A percentile compares a stretch with the other conserved stretches of the same genome.
phyloP scores from a whole-genome alignment of 1,140 invertebrate species.

The Episyrphus balteatus region DNA sequence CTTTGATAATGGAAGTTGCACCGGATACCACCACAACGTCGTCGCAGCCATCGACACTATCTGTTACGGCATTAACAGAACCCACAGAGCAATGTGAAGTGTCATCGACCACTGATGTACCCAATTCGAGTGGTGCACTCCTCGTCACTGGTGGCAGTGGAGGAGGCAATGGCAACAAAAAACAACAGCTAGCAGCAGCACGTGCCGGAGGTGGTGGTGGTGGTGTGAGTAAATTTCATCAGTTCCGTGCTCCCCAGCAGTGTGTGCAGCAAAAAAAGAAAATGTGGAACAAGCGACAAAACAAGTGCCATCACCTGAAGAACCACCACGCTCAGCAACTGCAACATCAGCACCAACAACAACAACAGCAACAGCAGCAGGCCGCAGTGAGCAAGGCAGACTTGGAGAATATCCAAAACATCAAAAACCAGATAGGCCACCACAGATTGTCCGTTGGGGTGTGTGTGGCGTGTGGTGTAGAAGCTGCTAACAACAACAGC shows the following conservation, averaged over 20 bases:
- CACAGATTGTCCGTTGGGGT: not conserved
- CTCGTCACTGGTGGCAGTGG: no score
- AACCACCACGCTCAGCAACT: slow-evolving; percentile 3
- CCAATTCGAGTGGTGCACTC: no score
- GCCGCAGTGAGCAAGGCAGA: slow-evolving; percentile 26
- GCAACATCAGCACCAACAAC: slow-evolving; percentile 7
- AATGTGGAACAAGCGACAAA: slow-evolving; percentile 30
- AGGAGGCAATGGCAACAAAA: no score
- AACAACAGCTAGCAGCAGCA: no score
- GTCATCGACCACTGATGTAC: no score
- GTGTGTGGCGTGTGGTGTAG: not conserved
- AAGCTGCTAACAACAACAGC: not conserved
- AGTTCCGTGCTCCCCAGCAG: slow-evolving; percentile 31
- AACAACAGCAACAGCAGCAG: slow-evolving; percentile 4
- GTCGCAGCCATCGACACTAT: no score
- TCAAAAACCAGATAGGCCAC: slow-evolving; percentile 25
- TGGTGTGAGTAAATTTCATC: slow-evolving; percentile 10
- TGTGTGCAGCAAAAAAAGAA: slow-evolving; percentile 18
- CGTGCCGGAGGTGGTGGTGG: no score
- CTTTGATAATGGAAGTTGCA: no score
- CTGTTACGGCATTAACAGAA: no score
- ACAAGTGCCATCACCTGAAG: slow-evolving; percentile 7
- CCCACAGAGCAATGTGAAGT: no score
- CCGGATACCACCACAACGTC: no score
- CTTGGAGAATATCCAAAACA: slow-evolving; percentile 33